These are phyloP conservation scores for Tachycineta bicolor DNA, from an alignment of 2,113 vertebrate genomes.

Conservation along the genomic window DNA sequence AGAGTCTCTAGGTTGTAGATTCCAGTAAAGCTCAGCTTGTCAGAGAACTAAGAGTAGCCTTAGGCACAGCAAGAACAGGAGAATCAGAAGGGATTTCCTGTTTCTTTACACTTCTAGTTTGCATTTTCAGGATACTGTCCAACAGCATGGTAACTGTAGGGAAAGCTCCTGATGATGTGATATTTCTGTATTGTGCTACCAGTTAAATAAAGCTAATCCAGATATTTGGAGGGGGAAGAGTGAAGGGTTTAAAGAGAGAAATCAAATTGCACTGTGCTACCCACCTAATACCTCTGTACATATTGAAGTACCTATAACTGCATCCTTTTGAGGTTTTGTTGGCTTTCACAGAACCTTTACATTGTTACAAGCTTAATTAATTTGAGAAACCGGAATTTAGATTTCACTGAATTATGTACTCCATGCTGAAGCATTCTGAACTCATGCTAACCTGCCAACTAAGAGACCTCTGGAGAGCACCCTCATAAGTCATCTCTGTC, in stretches of 20 bases:
- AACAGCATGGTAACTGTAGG: background rate
- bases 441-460: background rate
- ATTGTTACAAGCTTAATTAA: background rate
- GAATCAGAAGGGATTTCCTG: background rate
- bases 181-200: background rate
- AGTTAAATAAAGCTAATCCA: background rate
- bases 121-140: background rate
- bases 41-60: background rate
- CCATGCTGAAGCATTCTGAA: background rate
- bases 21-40: background rate
- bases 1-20: background rate
- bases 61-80: background rate
- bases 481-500: background rate
- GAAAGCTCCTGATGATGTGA: background rate
- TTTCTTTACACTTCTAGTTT: background rate
- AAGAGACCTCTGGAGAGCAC: background rate
- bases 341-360: background rate
- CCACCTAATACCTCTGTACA: background rate
- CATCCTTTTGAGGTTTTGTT: fast-evolving
- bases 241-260: background rate
- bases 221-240: background rate
- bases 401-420: background rate
- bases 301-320: background rate
- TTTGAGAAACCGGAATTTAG: background rate
- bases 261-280: background rate